Conservation (phyloP, 1,140 invertebrate species). For the Drosophila equinoxialis region DNA sequence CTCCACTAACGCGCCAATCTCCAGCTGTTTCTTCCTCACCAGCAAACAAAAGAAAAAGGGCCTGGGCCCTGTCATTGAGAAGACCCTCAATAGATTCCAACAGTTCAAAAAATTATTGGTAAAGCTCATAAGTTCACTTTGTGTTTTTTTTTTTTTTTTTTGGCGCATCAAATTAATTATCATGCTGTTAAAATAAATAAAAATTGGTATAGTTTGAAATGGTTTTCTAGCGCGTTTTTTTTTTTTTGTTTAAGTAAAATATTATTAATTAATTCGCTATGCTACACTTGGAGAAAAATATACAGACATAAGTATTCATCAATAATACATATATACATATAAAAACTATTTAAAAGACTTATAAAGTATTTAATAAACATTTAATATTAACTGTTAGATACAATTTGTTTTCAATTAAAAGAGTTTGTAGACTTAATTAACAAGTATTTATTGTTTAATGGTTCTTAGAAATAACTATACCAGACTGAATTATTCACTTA, state of each 20-base stretch:
- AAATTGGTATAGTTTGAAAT: conserved; percentile 72
- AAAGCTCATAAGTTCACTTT: conserved; percentile 4
- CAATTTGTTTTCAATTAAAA: too few relatives aligned
- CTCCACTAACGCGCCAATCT: conserved; percentile 61
- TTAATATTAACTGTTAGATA: too few relatives aligned
- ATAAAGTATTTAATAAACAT: too few relatives aligned
- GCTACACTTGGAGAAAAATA: conserved; percentile 44
- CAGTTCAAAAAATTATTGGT: conserved; percentile 7
- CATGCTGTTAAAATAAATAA: conserved; percentile 77
- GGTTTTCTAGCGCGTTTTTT: conserved; percentile 45
- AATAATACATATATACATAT: too few relatives aligned
- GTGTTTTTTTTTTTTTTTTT: conserved; percentile 43
- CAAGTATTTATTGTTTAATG: too few relatives aligned
- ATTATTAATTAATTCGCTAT: conserved; percentile 69
- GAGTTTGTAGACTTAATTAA: too few relatives aligned
- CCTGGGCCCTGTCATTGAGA: conserved; percentile 71
- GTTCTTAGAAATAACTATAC: too few relatives aligned
- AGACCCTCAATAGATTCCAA: conserved; percentile 13
- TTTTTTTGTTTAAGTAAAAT: conserved; percentile 46
- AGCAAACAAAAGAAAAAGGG: conserved; percentile 51
- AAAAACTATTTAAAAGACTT: too few relatives aligned
- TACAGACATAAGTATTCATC: too few relatives aligned
- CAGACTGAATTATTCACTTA: too few relatives aligned
- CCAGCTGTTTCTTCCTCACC: conserved; percentile 55
- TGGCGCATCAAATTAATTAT: conserved; percentile 73